A percentile compares a stretch with the other conserved stretches of the same genome.
These are phyloP conservation scores for Ectobius pallidus DNA, from an alignment of 2,888 invertebrate species.

Conservation along the genomic window DNA sequence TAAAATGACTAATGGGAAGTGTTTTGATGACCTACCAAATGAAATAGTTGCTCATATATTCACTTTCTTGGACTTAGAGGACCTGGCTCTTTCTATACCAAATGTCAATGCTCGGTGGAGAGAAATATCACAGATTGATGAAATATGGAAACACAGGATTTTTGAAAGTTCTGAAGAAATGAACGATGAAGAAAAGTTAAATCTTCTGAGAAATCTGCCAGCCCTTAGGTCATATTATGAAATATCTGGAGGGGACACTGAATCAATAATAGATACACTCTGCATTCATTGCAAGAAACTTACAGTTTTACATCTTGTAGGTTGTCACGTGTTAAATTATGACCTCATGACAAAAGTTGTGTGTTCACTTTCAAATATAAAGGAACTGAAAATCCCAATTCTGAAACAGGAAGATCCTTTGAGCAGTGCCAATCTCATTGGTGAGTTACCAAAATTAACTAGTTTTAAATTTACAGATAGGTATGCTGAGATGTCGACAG, in stretches of 20 bases:
- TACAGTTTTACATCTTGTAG: neutral
- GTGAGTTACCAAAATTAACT: neutral
- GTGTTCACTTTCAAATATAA: neutral
- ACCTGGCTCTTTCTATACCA: neutral
- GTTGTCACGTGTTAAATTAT: neutral
- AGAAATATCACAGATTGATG: neutral
- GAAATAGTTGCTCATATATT: neutral
- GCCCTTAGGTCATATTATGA: neutral
- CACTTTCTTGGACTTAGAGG: neutral
- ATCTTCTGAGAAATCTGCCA: neutral
- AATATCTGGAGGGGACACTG: neutral
- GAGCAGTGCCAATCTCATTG: neutral
- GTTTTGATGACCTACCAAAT: neutral
- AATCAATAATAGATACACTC: neutral
- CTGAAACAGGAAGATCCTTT: neutral
- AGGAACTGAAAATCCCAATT: neutral
- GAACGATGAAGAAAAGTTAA: neutral
- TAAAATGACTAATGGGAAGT: no score
- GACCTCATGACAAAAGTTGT: neutral
- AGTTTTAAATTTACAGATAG: neutral
- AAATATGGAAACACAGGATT: neutral
- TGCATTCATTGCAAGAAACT: neutral
- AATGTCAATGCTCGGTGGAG: neutral
- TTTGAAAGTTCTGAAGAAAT: neutral
- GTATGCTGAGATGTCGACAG: neutral